Evolutionary conservation across 1,140 invertebrate species (phyloP), one percentile per base, ranked within the genome.

Genomic region (Ostrea edulis): DNA sequence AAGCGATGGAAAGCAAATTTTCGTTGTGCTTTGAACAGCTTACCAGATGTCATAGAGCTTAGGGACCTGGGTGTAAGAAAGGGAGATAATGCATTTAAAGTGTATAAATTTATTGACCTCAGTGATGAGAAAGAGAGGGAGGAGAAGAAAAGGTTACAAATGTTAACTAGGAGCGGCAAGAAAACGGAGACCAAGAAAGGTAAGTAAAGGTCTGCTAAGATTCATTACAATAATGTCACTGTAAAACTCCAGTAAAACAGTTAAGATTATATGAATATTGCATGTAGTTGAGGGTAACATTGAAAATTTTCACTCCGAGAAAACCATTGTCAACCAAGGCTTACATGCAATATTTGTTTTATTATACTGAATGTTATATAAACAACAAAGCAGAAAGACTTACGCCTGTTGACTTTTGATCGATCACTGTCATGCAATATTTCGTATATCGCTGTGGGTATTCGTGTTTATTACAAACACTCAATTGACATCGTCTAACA

Each of bases 1-100:
- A 93, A 92, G 58, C 86, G 91, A 51, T 94, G 92, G 92, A 94
- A 94, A 82, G 93, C 93, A 0, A 94, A 93, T 85, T 94, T 94
- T 85, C 89, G 93, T 9, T 94, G 93, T 89, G 93, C 93, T 11
- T 86, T 94, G 58, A 93, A 93, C 88, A 93, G 92, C 87, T 87
- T 94, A 12, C 90, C 90, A 7, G 93, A 94, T 86, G 93, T 94
- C 0, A 88, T 90, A 5, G 92, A 93, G 71, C 90, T 91, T 12
- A 88, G 86, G 44, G 85, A 90, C 2, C 82, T 90, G 4, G 88
- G 92, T 25, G 88, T 91, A 5, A 84, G 91, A 17, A 91, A 90
- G 58, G 93, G 93, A 86, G 89, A 91, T 53, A 90, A 93, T 87
- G 93, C 92, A 25, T 93, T 90, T 86, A 93, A 91, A 89, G 92